These are phyloP conservation scores for Liolophura sinensis DNA, from an alignment of 1,140 invertebrate genomes.

Conservation along the genomic window DNA sequence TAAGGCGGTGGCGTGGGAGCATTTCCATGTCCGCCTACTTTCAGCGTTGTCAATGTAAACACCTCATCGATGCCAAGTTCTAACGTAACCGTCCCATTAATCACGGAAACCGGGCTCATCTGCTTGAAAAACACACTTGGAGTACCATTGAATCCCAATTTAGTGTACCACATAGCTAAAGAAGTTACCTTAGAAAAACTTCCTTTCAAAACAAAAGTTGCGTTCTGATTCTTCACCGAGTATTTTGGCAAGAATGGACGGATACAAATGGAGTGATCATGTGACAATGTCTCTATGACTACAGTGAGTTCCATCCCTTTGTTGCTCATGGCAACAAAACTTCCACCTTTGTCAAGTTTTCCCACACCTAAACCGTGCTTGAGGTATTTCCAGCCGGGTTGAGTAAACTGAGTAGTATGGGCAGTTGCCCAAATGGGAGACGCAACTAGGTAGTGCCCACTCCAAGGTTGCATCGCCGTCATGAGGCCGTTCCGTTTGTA, in stretches of 20 bases:
- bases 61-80: constrained; percentile 46
- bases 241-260: constrained; percentile 48
- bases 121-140: constrained; percentile 31
- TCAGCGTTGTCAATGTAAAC: constrained; percentile 51
- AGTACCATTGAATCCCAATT: constrained; percentile 29
- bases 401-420: constrained; percentile 57
- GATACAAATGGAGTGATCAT: constrained; percentile 56
- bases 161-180: constrained; percentile 45
- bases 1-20: constrained; percentile 35
- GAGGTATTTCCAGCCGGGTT: constrained; percentile 54
- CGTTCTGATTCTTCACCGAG: constrained; percentile 41
- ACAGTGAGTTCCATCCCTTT: constrained; percentile 50
- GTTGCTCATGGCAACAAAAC: constrained; percentile 52
- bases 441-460: constrained; percentile 51
- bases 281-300: constrained; percentile 57
- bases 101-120: constrained; percentile 19
- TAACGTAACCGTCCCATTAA: constrained; percentile 32
- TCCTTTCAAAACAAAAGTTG: constrained; percentile 44
- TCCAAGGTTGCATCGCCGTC: constrained; percentile 55
- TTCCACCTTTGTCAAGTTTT: constrained; percentile 46
- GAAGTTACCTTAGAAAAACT: constrained; percentile 31
- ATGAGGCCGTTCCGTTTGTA: constrained; percentile 52
- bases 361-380: constrained; percentile 48
- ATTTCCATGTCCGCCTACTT: constrained; percentile 34
- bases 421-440: constrained; percentile 56